Percentiles rank a stretch among this genome's conserved stretches.
Conservation (phyloP, 2,888 invertebrate species). For the Melanostoma scalare region DNA sequence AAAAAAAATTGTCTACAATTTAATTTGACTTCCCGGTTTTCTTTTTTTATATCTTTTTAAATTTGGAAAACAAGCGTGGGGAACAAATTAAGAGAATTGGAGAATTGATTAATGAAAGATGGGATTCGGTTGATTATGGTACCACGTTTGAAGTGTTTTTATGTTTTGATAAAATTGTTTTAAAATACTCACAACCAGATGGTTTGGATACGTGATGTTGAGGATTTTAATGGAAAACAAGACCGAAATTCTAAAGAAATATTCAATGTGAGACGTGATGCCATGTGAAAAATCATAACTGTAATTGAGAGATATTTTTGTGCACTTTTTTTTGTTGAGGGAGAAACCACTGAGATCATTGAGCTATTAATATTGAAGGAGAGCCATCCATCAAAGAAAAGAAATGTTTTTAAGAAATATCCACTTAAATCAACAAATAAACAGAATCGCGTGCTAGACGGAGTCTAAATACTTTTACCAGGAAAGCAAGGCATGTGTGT, state of each 20-base stretch:
- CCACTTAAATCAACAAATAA: constrained; percentile 6
- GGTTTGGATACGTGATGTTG: constrained; percentile 9
- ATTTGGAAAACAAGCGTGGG: neutral
- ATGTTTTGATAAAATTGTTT: constrained; percentile 32
- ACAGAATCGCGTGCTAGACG: neutral
- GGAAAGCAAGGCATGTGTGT: constrained; percentile 1
- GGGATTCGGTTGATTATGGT: constrained; percentile 24
- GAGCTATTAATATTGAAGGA: constrained; percentile 3
- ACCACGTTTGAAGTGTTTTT: constrained; percentile 26
- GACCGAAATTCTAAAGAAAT: neutral
- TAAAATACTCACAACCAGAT: constrained; percentile 21
- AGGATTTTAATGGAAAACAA: neutral
- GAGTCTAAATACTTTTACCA: constrained; percentile 2
- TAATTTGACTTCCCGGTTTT: neutral
- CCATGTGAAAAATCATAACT: neutral
- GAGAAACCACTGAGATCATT: constrained; percentile 5
- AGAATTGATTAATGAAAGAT: constrained; percentile 29
- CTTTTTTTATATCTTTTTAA: neutral
- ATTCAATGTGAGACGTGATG: neutral
- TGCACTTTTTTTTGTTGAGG: neutral
- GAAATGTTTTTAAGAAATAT: constrained; percentile 3
- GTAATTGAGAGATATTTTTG: neutral
- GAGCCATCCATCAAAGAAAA: constrained; percentile 13
- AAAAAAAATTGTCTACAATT: constrained; percentile 16
- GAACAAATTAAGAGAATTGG: constrained; percentile 4